Conservation (phyloP, 2,797 vertebrate species). For the Syngnathus acus region DNA sequence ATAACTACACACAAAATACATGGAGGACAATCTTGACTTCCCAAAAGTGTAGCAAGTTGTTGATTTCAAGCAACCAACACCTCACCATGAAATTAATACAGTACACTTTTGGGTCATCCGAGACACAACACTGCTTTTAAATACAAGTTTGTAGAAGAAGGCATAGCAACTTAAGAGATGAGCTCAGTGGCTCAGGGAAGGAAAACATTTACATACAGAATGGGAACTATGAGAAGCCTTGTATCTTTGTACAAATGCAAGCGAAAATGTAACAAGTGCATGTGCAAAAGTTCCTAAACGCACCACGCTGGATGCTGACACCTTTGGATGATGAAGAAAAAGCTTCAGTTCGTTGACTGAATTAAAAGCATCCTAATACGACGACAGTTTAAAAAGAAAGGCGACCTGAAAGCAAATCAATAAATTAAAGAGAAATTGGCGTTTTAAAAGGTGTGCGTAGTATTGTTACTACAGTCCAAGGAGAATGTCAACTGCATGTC, state of each 20-base stretch:
- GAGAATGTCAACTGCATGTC: constrained; percentile 32
- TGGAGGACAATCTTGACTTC: constrained; percentile 19
- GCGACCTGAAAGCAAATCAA: constrained; percentile 59
- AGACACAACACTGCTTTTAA: constrained; percentile 59
- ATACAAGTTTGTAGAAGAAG: constrained; percentile 16
- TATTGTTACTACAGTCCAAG: constrained; percentile 22
- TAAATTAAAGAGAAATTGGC: constrained; percentile 54
- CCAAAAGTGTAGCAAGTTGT: not conserved
- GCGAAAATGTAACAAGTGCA: constrained; percentile 44
- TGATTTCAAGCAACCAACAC: not conserved
- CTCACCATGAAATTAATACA: constrained; percentile 6
- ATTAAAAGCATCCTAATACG: constrained; percentile 2
- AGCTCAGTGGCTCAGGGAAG: not conserved
- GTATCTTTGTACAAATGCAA: constrained; percentile 14
- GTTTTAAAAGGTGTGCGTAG: constrained; percentile 48
- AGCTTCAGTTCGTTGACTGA: constrained; percentile 18
- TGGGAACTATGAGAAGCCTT: not conserved
- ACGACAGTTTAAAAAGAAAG: constrained; percentile 40
- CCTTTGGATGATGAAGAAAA: constrained; percentile 47
- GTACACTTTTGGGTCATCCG: constrained; percentile 6
- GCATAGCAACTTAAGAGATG: constrained; percentile 4
- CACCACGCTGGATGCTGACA: constrained; percentile 20
- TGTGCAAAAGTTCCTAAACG: constrained; percentile 21
- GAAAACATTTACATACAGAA: constrained; percentile 11
- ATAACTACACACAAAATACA: constrained; percentile 7